These are phyloP conservation scores for Arenaria interpres DNA, from an alignment of 2,113 vertebrate genomes.

Conservation along the genomic window DNA sequence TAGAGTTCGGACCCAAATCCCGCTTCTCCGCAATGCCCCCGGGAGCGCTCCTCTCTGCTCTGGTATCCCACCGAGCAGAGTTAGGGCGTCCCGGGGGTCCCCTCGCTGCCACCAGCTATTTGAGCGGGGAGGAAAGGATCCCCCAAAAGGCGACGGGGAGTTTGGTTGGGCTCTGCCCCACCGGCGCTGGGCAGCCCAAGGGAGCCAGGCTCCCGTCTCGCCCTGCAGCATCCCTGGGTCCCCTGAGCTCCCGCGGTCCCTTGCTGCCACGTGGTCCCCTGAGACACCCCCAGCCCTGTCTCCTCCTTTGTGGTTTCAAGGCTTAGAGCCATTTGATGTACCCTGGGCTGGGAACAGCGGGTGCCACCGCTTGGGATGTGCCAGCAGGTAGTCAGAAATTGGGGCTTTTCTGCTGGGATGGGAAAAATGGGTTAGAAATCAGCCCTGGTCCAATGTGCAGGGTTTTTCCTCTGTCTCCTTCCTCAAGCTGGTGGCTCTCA, in stretches of 20 bases:
- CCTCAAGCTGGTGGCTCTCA: background rate
- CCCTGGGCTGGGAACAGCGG: background rate
- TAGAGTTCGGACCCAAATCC: background rate
- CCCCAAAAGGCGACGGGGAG: rapidly evolving
- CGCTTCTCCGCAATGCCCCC: rapidly evolving
- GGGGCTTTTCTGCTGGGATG: background rate
- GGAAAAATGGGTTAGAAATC: background rate
- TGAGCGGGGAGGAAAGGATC: background rate
- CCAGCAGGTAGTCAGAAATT: background rate
- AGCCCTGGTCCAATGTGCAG: background rate
- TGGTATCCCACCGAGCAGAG: background rate
- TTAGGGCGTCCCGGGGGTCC: background rate
- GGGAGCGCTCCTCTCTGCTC: background rate
- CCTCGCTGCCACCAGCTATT: background rate
- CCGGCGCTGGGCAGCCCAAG: background rate
- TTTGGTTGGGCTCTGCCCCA: background rate
- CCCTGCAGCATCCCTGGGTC: rapidly evolving
- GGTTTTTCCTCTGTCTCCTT: background rate
- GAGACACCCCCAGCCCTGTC: background rate
- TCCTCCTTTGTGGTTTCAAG: background rate
- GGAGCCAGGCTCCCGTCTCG: background rate
- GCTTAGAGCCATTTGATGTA: background rate
- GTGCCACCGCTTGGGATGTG: background rate
- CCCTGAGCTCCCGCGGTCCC: background rate
- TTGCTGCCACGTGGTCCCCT: rapidly evolving